Conservation (phyloP, 2,797 vertebrate species). For the Coranthus polyacanthus region DNA sequence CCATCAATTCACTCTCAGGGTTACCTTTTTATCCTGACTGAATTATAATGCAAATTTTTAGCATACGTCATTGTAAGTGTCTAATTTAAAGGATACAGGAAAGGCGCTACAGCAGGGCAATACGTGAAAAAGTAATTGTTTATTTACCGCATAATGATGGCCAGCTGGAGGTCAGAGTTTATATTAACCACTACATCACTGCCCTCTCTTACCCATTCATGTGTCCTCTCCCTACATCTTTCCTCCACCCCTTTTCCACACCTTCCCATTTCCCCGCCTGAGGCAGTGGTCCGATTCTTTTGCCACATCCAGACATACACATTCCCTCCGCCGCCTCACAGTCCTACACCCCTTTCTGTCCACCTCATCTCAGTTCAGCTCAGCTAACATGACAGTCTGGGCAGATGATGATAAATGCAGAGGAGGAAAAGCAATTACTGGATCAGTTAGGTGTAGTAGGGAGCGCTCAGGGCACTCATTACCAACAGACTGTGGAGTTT, state of each 20-base stretch:
- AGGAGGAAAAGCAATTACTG: constrained; percentile 87
- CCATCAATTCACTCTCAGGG: constrained; percentile 18
- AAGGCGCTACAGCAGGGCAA: background rate
- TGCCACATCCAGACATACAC: constrained; percentile 51
- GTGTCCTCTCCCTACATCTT: background rate
- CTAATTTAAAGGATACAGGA: background rate
- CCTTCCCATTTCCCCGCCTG: background rate
- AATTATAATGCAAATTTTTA: constrained; percentile 6
- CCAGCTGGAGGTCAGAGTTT: constrained; percentile 47
- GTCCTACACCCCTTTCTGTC: constrained; percentile 60
- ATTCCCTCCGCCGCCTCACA: constrained; percentile 23
- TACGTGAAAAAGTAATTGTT: constrained; percentile 26
- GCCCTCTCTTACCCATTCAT: background rate
- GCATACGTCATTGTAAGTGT: background rate
- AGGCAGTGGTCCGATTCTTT: constrained; percentile 51
- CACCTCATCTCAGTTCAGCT: constrained; percentile 64
- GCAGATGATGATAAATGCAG: constrained; percentile 87
- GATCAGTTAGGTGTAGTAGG: constrained; percentile 82
- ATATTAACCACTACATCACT: constrained; percentile 48
- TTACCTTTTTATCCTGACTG: background rate
- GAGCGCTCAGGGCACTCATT: constrained; percentile 80
- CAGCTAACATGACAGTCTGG: constrained; percentile 79
- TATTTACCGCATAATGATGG: constrained; percentile 31
- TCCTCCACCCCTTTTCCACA: background rate
- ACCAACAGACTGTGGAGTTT: constrained; percentile 77